Base-by-base conservation (phyloP, 1,140 invertebrate species). In the Saccostrea cuccullata region DNA sequence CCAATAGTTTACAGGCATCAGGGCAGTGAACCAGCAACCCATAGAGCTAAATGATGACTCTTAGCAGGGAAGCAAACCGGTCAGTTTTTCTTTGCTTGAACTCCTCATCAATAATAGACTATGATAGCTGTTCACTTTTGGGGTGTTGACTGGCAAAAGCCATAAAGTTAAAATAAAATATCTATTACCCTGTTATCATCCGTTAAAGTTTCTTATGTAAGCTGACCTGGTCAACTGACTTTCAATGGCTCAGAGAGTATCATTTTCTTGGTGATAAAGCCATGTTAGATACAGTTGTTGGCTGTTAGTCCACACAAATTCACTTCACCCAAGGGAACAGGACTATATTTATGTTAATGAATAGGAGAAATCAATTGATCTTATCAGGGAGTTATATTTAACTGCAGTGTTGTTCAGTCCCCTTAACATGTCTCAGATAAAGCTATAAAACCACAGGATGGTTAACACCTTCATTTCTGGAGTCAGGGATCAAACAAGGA, bases 121-220 rank as follows among this genome's bases (percentile, higher is more conserved):
- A 30, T 30, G 70, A 77, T 30, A 77, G 70, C 30, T 26, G 70
- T 36, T 77, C 23, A 77, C 13, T 13, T 15, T 36, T 5, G 70
- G 23, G 70, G 23, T 77, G 70, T 77, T 77, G 26, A 77, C 70
- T 77, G 26, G 70, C 26, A 77, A 77, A 77, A 36, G 70, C 70
- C 70, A 77, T 77, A 77, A 77, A 77, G 26, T 77, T 26, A 77
- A 77, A 77, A 77, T 77, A 77, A 77, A 77, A 77, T 77, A 77
- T 77, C 70, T 77, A 77, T 77, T 77, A 77, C 70, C 70, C 70
- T 77, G 70, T 77, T 77, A 77, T 77, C 70, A 36, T 77, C 70
- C 26, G 70, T 77, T 77, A 26, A 47, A 36, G 70, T 26, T 77
- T 77, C 70, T 77, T 77, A 77, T 77, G 70, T 77, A 77, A 77